Conservation (phyloP, 2,888 invertebrate species). For the Apomyelois bistriatella region DNA sequence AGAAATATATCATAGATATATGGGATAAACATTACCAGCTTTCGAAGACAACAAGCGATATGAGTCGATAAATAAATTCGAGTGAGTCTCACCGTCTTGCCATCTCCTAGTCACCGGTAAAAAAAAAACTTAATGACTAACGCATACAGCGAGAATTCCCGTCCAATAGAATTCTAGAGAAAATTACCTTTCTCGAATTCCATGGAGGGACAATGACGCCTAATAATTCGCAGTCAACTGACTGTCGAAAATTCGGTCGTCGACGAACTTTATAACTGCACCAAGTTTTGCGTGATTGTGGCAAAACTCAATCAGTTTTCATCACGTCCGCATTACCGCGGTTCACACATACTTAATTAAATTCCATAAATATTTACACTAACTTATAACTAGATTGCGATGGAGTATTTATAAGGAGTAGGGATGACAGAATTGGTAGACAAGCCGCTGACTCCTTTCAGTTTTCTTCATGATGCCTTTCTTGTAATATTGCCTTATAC, state of each 20-base stretch:
- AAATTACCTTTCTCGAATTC: constrained; percentile 80
- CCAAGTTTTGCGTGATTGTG: constrained; percentile 47
- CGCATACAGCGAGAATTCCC: constrained; percentile 61
- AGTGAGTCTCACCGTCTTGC: constrained; percentile 35
- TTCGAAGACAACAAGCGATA: constrained; percentile 50
- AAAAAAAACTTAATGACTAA: constrained; percentile 58
- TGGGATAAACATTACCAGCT: constrained; percentile 92
- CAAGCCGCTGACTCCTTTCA: constrained; percentile 97
- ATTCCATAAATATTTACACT: constrained; percentile 50
- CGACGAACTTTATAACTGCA: constrained; percentile 47
- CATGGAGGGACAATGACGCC: constrained; percentile 65
- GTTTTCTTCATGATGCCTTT: constrained; percentile 99
- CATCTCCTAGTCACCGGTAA: constrained; percentile 65
- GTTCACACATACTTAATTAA: constrained; percentile 47
- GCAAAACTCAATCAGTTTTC: constrained; percentile 60
- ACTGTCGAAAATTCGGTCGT: constrained; percentile 45
- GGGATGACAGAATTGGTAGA: constrained; percentile 99
- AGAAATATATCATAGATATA: constrained; percentile 99
- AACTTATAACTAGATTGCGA: constrained; percentile 31
- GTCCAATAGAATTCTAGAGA: constrained; percentile 70
- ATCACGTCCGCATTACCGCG: constrained; percentile 74
- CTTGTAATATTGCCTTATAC: constrained; percentile 99
- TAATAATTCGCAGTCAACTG: constrained; percentile 40
- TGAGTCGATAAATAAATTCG: constrained; percentile 29
- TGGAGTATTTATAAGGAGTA: constrained; percentile 86